Conservation (phyloP, 2,113 vertebrate species). For the Myanophis thanlyinensis region DNA sequence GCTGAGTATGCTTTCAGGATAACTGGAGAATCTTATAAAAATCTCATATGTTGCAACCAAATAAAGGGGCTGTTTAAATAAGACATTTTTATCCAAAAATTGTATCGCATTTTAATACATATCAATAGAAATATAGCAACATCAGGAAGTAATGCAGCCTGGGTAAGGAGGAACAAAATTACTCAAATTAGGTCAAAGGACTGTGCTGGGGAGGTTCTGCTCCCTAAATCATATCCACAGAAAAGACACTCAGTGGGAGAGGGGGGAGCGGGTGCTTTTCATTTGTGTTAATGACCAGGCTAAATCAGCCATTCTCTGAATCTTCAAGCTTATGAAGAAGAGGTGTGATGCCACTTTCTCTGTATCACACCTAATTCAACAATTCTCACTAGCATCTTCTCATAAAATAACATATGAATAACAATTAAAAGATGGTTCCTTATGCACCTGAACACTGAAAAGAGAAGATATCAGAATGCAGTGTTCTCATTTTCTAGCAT, state of each 20-base stretch:
- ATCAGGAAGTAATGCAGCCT: not conserved
- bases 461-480: not conserved
- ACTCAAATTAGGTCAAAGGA: not conserved
- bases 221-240: not conserved
- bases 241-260: not conserved
- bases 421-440: not conserved
- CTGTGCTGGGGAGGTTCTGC: not conserved
- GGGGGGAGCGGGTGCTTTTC: not conserved
- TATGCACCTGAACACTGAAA: not conserved
- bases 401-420: not conserved
- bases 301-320: not conserved
- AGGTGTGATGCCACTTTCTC: not conserved
- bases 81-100: constrained; percentile 13
- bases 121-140: not conserved
- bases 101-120: not conserved
- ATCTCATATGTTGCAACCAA: constrained; percentile 8
- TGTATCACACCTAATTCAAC: not conserved
- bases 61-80: not conserved
- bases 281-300: not conserved
- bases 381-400: not conserved
- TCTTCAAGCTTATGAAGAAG: not conserved
- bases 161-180: not conserved
- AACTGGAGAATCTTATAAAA: constrained; percentile 46
- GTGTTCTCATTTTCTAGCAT: not conserved
- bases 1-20: constrained; percentile 32